Base-by-base conservation (phyloP, 2,113 vertebrate genomes). In the Clarias macrocephalus region DNA sequence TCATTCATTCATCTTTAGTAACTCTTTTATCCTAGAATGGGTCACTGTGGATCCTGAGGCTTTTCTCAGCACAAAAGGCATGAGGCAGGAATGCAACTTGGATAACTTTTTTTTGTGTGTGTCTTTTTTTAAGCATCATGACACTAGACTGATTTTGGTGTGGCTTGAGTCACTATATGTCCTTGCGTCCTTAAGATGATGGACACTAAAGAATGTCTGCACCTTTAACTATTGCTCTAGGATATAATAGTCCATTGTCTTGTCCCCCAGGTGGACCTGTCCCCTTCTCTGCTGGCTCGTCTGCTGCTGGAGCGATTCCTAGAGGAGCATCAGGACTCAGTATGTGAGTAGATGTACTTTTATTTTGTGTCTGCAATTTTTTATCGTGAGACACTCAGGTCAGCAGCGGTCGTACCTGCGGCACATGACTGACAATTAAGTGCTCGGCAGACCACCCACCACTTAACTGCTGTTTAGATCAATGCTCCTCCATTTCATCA, bases 271-370 rank as follows among this genome's bases (percentile, higher is more conserved):
- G 96, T 98, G 94, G 96, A 98, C 93, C 95, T 98, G 87, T 97
- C 97, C 89, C 98, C 98, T 84, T 96, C 97, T 10, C 89, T 99
- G 92, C 97, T 99, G 96, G 98, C 97, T 93, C 97, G 97, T 83
- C 93, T 97, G 93, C 94, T 98, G 88, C 91, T 99, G 89, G 97
- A 98, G 94, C 96, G 95, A 90, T 99, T 96, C 92, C 95, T 99
- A 28, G 97, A 97, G 90, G 96, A 96, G 82, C 93, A 91, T 33
- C 94, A 97, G 12, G 96, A 96, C 91, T 91, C 88, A 88, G 89
- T 93, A 88, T 94, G 98, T 98, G 94, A 97, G 98, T 97, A 93
- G 83, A 88, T 23, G 5, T 3, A 3, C 85, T 88, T 73, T 73
- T 80, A 54, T 42, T 82, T 87, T 75, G 79, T 42, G 93, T 88